Evolutionary conservation across 1,140 invertebrate species (phyloP).

Genomic region (Platyura marginata): DNA sequence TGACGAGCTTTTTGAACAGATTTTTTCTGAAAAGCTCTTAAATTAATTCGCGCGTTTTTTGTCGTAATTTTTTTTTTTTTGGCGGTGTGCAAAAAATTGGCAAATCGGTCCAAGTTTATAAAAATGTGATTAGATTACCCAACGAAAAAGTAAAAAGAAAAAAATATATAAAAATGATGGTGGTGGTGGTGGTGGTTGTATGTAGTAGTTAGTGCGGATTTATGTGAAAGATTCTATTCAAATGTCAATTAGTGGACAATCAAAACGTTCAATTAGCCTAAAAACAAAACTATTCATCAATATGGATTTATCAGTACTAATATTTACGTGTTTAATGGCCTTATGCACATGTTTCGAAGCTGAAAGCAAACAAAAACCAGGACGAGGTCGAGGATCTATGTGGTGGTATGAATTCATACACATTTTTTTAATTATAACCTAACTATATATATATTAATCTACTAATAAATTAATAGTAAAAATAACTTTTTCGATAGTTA

Average conservation of each 20-base stretch:
- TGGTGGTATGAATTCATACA: slow-evolving; percentile 21
- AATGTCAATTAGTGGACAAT: neutral
- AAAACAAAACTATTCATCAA: neutral
- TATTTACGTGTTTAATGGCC: slow-evolving; percentile 16
- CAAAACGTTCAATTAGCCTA: neutral
- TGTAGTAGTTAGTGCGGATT: neutral
- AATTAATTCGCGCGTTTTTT: no score
- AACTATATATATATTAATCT: no score
- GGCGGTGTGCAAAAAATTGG: no score
- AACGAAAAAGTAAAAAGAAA: neutral
- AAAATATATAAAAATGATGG: no score
- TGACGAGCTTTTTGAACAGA: no score
- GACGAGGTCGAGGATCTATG: slow-evolving; percentile 22
- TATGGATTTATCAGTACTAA: slow-evolving; percentile 22
- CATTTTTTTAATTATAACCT: no score
- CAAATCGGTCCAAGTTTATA: no score
- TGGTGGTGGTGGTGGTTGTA: no score
- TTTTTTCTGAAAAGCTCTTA: no score
- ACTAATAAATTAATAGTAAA: no score
- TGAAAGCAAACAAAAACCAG: slow-evolving; percentile 22
- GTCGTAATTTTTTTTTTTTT: no score
- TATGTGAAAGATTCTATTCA: neutral
- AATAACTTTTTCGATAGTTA: no score
- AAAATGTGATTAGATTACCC: neutral
- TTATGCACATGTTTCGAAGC: slow-evolving; percentile 11